phyloP scores from a whole-genome alignment of 64 coral and sea anemone genomes.

The Anthopleura sola region DNA sequence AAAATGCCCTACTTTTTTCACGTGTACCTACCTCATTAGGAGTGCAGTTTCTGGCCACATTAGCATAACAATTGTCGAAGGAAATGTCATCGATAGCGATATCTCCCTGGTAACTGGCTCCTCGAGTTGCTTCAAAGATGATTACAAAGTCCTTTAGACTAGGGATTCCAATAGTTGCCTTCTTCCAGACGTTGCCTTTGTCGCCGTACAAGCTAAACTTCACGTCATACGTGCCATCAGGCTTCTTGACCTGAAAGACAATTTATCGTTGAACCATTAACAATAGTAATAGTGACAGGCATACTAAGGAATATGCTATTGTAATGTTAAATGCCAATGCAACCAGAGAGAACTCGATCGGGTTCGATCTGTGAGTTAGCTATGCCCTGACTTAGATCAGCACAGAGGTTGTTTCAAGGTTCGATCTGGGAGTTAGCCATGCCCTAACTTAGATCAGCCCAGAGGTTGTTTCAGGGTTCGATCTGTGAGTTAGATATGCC shows the following conservation, averaged over 20 bases:
- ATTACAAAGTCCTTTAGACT: slow-evolving; percentile 78
- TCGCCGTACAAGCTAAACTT: slow-evolving; percentile 10
- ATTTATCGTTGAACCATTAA: background rate
- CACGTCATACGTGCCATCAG: slow-evolving; percentile 46
- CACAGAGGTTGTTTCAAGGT: too few relatives aligned
- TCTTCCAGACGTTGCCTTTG: slow-evolving; percentile 79
- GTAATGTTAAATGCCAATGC: too few relatives aligned
- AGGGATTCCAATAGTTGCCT: slow-evolving; percentile 52
- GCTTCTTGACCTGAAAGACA: slow-evolving; percentile 35
- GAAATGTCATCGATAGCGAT: slow-evolving; percentile 88
- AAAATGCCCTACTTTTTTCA: background rate
- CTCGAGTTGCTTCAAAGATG: slow-evolving; percentile 74
- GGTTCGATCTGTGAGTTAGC: too few relatives aligned
- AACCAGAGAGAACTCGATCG: too few relatives aligned
- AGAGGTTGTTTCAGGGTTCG: too few relatives aligned
- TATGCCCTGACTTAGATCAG: too few relatives aligned
- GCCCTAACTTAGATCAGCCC: too few relatives aligned
- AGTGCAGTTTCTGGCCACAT: slow-evolving; percentile 64
- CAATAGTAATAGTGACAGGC: background rate
- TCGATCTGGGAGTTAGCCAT: too few relatives aligned
- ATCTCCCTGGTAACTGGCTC: slow-evolving; percentile 61
- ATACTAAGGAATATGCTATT: too few relatives aligned
- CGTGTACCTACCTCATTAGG: slow-evolving; percentile 37
- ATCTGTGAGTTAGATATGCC: too few relatives aligned
- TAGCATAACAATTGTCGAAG: slow-evolving; percentile 68